Evolutionary conservation across 2,888 invertebrate species (phyloP).

Genomic region (Eupithecia vulgata): DNA sequence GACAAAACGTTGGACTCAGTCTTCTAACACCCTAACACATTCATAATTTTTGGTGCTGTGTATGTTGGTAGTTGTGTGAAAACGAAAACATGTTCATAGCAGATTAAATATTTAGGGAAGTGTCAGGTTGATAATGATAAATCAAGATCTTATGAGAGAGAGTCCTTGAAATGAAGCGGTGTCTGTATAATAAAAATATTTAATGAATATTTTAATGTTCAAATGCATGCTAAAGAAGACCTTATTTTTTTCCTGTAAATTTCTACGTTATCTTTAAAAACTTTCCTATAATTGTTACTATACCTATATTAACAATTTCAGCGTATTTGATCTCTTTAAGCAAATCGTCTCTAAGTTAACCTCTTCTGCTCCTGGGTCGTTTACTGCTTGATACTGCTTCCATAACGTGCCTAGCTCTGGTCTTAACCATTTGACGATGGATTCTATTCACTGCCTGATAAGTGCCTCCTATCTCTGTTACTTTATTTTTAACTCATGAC

Average conservation of each 20-base stretch:
- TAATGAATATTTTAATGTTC: too few relatives aligned
- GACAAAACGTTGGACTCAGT: background rate
- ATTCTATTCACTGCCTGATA: background rate
- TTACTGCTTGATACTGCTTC: background rate
- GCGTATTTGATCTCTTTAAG: background rate
- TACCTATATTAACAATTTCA: background rate
- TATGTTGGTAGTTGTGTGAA: background rate
- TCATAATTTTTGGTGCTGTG: background rate
- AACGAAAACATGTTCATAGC: background rate
- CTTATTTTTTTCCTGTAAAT: too few relatives aligned
- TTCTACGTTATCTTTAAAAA: background rate
- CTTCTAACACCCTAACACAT: too few relatives aligned
- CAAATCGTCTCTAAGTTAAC: background rate
- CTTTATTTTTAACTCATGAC: background rate
- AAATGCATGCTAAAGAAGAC: too few relatives aligned
- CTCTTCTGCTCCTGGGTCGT: background rate
- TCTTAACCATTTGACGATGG: constrained; percentile 16
- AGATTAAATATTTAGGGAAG: background rate
- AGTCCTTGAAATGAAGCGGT: background rate
- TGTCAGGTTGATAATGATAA: background rate
- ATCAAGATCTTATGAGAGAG: background rate
- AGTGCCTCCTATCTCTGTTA: background rate
- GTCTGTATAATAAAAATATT: too few relatives aligned
- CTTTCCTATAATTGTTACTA: background rate
- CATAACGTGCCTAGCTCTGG: background rate